These are phyloP conservation scores for Myotis davidii DNA, from an alignment of 2,113 vertebrate species.

Conservation along the genomic window DNA sequence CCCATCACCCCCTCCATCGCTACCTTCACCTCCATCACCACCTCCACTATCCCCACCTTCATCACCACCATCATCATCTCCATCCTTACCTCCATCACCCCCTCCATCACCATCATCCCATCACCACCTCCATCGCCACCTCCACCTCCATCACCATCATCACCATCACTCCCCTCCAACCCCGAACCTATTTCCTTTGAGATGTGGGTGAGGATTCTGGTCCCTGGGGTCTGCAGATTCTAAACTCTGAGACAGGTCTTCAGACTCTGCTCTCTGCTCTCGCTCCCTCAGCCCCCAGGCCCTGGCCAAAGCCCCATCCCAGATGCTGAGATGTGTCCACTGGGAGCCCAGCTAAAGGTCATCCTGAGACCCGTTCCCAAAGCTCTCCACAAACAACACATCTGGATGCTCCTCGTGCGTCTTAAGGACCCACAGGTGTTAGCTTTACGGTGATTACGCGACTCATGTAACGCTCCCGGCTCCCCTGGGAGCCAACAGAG, in stretches of 20 bases:
- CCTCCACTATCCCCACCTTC: rapidly evolving
- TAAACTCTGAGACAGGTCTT: neutral
- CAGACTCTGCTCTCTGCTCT: neutral
- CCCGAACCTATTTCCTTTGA: neutral
- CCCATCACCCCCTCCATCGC: rapidly evolving
- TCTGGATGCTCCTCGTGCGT: neutral
- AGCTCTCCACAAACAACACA: neutral
- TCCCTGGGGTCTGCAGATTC: neutral
- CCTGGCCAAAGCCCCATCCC: neutral
- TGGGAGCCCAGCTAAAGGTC: neutral
- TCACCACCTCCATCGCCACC: neutral
- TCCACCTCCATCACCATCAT: neutral
- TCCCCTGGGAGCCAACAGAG: neutral
- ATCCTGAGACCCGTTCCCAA: neutral
- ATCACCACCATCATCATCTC: rapidly evolving
- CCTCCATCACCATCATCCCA: neutral
- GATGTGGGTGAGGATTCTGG: neutral
- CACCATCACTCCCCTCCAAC: neutral
- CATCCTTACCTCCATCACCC: neutral
- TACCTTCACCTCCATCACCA: neutral
- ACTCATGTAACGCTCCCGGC: no score
- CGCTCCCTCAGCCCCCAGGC: neutral
- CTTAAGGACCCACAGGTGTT: neutral
- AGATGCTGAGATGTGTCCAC: no score
- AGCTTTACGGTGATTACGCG: neutral